These are phyloP conservation scores for Leptinotarsa haldemani DNA, from an alignment of 2,888 invertebrate genomes.

Conservation along the genomic window DNA sequence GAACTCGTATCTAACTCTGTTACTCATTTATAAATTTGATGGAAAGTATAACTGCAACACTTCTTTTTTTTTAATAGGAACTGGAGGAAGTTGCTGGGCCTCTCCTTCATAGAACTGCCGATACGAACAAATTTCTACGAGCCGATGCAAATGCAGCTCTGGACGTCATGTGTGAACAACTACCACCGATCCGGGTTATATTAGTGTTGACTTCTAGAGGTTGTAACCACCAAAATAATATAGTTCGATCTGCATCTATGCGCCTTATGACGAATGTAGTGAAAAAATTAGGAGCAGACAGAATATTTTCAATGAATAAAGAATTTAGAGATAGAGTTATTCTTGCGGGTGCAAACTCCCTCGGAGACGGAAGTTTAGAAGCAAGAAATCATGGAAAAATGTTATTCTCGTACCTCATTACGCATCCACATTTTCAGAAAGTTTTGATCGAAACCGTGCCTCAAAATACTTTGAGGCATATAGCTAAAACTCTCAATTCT, in stretches of 20 bases:
- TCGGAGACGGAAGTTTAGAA: slow-evolving; percentile 88
- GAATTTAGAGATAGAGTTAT: slow-evolving; percentile 84
- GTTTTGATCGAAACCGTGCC: slow-evolving; percentile 84
- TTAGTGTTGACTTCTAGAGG: slow-evolving; percentile 77
- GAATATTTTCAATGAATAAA: slow-evolving; percentile 76
- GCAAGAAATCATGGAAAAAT: slow-evolving; percentile 83
- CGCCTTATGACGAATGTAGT: slow-evolving; percentile 80
- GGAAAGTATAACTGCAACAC: background rate
- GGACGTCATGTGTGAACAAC: slow-evolving; percentile 82
- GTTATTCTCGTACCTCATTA: slow-evolving; percentile 78
- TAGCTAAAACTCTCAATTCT: slow-evolving; percentile 82
- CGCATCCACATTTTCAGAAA: slow-evolving; percentile 80
- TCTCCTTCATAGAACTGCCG: slow-evolving; percentile 88
- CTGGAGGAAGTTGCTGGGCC: slow-evolving; percentile 86
- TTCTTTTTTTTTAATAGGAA: slow-evolving; percentile 69
- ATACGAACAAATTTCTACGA: slow-evolving; percentile 92
- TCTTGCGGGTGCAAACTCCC: slow-evolving; percentile 82
- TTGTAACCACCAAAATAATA: slow-evolving; percentile 84
- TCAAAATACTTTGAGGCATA: slow-evolving; percentile 81
- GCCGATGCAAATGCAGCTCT: slow-evolving; percentile 89
- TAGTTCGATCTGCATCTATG: slow-evolving; percentile 87
- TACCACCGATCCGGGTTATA: slow-evolving; percentile 77
- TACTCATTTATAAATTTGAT: no score
- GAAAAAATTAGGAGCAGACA: slow-evolving; percentile 79
- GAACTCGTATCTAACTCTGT: no score